These are phyloP conservation scores for Atherix ibis DNA, from an alignment of 2,888 invertebrate species.

Conservation along the genomic window DNA sequence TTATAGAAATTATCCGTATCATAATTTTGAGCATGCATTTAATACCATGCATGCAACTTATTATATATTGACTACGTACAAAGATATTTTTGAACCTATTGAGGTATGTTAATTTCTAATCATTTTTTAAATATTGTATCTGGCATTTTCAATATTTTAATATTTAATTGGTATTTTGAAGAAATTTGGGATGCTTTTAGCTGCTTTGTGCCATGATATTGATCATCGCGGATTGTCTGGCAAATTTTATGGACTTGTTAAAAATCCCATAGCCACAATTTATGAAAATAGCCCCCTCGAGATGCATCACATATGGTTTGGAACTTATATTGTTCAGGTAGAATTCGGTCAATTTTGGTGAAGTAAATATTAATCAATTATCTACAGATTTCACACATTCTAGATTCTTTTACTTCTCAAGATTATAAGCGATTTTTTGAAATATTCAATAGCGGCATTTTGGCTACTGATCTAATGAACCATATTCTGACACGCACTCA, in stretches of 20 bases:
- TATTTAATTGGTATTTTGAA: background rate
- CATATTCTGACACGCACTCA: constrained; percentile 40
- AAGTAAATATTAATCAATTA: no score
- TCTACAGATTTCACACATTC: background rate
- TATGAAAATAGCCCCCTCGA: constrained; percentile 43
- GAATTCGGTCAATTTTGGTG: constrained; percentile 4
- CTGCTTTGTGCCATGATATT: constrained; percentile 44
- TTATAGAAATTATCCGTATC: no score
- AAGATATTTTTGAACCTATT: no score
- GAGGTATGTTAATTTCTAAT: no score
- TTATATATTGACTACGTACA: no score
- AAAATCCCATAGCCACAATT: constrained; percentile 38
- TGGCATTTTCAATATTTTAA: background rate
- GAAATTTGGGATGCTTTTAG: constrained; percentile 36
- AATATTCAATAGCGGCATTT: constrained; percentile 34
- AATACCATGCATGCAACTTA: no score
- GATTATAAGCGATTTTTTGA: background rate
- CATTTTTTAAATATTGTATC: no score
- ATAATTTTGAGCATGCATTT: no score
- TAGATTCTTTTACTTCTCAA: background rate
- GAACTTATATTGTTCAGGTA: constrained; percentile 41
- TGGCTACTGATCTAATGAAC: constrained; percentile 42
- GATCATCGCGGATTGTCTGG: constrained; percentile 48
- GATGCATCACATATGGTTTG: constrained; percentile 42
- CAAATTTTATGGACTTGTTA: constrained; percentile 39